Conservation (phyloP, 2,797 vertebrate genomes). For the Apogon talboti region DNA sequence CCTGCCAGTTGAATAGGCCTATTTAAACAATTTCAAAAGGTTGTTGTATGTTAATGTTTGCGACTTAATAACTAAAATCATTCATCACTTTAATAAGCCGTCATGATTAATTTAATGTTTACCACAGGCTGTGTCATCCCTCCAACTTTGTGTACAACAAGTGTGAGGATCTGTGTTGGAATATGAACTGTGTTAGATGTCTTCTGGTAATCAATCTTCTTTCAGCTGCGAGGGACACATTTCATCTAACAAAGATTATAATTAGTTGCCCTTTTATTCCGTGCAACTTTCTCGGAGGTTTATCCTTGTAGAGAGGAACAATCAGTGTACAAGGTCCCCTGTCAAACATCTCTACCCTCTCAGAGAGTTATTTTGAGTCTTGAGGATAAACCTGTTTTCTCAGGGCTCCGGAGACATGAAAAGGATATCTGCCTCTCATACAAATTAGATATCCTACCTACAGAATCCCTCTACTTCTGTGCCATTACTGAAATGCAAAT, state of each 20-base stretch:
- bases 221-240: conserved; percentile 57
- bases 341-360: conserved; percentile 63
- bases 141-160: conserved; percentile 36
- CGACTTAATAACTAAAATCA: conserved; percentile 34
- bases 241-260: conserved; percentile 70
- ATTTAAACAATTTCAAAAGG: conserved; percentile 7
- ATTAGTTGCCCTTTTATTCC: conserved; percentile 64
- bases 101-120: conserved; percentile 44
- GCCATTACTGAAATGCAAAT: conserved; percentile 69
- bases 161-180: conserved; percentile 41
- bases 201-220: conserved; percentile 70
- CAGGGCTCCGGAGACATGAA: conserved; percentile 45
- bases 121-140: conserved; percentile 35
- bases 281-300: conserved; percentile 56
- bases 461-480: conserved; percentile 42
- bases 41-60: conserved; percentile 35
- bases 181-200: conserved; percentile 38
- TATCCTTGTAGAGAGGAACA: conserved; percentile 71
- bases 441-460: conserved; percentile 57
- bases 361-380: conserved; percentile 69
- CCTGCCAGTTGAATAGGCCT: neutral
- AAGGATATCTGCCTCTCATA: conserved; percentile 60
- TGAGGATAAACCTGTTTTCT: conserved; percentile 63
- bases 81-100: conserved; percentile 47
- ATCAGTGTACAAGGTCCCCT: conserved; percentile 65